Base-by-base conservation (phyloP, 2,888 invertebrate species). In the Gisinianus flammeolus region DNA sequence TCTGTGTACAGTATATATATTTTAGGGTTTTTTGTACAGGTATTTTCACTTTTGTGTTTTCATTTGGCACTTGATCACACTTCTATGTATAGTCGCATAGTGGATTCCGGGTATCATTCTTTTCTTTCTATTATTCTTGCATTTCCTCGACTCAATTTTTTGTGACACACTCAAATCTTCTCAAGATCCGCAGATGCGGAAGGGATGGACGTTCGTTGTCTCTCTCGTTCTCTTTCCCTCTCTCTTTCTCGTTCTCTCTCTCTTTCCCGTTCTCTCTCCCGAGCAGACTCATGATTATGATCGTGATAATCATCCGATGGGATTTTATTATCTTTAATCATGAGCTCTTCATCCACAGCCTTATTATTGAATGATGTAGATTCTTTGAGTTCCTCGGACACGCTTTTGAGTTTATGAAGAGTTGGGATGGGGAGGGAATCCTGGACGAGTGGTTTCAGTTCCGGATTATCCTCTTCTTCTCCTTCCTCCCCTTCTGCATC, bases 301-400 rank as follows among this genome's bases (percentile, higher is more conserved):
- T 82, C 79, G 62, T 82, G 81, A 76, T 84, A 83, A 70, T 82
- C 81, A 74, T 84, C 84, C 0, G 82, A 80, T 6, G 84, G 81
- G 24, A 84, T 84, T 77, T 84, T 83, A 62, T 84, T 84, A 58
- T 83, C 82, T 75, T 84, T 80, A 33, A 84, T 83, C 83, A 83
- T 83, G 22, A 79, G 62, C 30, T 84, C 81, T 16, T 81, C 81
- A 31, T 81, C 81, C 0, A 74, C 81, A 24, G 78, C 52, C 6
- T 52, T 76, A 26, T 77, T 71, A 28, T 78, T 78, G 31, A 80
- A 72, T n/a, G n/a, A n/a, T 19, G 79, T 79, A 44, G 78, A 71
- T 16, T 80, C 52, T 30, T 83, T 83, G 1, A 72, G 35, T 28
- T 80, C 80, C 12, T 76, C 79, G 3, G 80, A 81, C 8, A 71